Evolutionary conservation across 2,888 invertebrate genomes (phyloP), one percentile per base, ranked within the genome.

Genomic region (Automeris io): DNA sequence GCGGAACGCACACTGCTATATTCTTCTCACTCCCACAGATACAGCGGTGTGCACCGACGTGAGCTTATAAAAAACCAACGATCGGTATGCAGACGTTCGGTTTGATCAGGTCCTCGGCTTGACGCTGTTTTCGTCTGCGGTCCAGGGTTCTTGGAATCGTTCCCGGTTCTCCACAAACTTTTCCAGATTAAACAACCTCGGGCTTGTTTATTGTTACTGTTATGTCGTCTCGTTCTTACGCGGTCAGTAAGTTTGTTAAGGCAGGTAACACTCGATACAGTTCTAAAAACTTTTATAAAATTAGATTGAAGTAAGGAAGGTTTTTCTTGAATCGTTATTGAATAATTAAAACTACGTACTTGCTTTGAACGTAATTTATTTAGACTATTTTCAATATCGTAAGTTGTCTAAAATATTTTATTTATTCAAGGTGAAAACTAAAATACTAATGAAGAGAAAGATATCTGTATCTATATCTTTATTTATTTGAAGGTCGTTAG

Each of bases 81-180:
- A 86, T 86, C 82, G 86, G 86, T 86, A 86, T 86, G 86, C 85
- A 85, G 86, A 85, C 86, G 82, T 82, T 85, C 74, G 80, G 81
- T 83, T 80, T 74, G 79, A 80, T 82, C 83, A 85, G 85, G 83
- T 85, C 85, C 83, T 78, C 75, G 75, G 77, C 76, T 80, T 79
- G 82, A 78, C 82, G 83, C 83, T 82, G 83, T 85, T 85, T 86
- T 86, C 83, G 86, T 86, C 83, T 83, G 80, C 80, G 80, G 80
- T 76, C 60, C 76, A 60, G 82, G 71, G 83, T 80, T 75, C 65
- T 72, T 70, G 69, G 66, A 58, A 65, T 61, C 48, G 45, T 49
- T 49, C 54, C 45, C 46, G 47, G 57, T 65, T 65, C 65, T 70
- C 73, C 71, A 56, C 61, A 40, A 16, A 29, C 16, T 29, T 29